Percentiles rank a stretch among this genome's conserved stretches.
Evolutionary conservation across 37 sponge, comb jelly and placozoan genomes (phyloP).

Genomic region (Mnemiopsis leidyi): DNA sequence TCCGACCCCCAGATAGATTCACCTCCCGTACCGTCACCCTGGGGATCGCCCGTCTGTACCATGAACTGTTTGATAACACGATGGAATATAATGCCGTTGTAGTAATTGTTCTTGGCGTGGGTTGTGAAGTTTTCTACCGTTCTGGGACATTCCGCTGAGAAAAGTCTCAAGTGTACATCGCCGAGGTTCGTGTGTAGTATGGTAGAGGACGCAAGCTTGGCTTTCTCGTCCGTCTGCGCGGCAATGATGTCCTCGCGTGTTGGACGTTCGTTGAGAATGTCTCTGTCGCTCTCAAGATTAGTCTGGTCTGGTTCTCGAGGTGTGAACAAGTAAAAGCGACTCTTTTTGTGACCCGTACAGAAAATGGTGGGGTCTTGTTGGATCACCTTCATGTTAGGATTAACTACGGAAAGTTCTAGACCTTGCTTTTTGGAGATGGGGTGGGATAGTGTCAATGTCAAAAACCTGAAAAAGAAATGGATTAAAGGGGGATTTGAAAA

Average conservation of each 20-base stretch:
- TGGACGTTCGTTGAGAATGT: constrained; percentile 96
- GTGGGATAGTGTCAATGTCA: not conserved
- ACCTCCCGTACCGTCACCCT: constrained; percentile 94
- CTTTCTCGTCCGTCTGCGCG: constrained; percentile 68
- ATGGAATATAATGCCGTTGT: constrained; percentile 91
- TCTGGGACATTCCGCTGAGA: constrained; percentile 89
- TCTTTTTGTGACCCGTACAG: constrained; percentile 89
- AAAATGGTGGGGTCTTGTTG: constrained; percentile 81
- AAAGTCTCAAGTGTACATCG: constrained; percentile 90
- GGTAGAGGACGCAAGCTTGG: constrained; percentile 50
- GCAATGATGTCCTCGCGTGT: constrained; percentile 91
- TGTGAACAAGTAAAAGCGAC: constrained; percentile 92
- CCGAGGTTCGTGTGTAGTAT: constrained; percentile 69
- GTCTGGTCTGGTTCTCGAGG: constrained; percentile 83
- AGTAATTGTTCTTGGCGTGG: constrained; percentile 85
- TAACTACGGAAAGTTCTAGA: constrained; percentile 13
- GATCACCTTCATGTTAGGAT: constrained; percentile 2
- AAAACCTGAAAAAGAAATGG: constrained; percentile 61
- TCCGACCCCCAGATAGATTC: constrained; percentile 95
- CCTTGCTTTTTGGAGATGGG: not conserved
- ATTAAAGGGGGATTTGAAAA: too few relatives aligned
- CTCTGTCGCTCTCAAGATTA: constrained; percentile 79
- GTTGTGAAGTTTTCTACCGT: constrained; percentile 97
- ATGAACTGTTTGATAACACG: constrained; percentile 94
- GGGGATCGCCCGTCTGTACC: constrained; percentile 98